Base-by-base conservation (phyloP, 53 echinoderm and acorn worm genomes). In the Astropecten irregularis region DNA sequence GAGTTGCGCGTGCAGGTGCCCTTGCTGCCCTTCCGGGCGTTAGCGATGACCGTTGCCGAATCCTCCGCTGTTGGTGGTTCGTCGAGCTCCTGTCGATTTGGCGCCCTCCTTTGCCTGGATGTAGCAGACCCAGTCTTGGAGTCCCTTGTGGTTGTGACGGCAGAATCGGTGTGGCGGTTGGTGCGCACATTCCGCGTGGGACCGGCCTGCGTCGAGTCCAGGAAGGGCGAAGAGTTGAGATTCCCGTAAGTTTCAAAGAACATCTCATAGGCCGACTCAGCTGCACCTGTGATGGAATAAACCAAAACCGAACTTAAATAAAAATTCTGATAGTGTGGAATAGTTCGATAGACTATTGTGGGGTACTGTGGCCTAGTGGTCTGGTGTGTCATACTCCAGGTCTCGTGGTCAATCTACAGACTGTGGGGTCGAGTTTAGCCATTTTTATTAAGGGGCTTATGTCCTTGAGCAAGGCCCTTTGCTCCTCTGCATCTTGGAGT, bases 201-300 rank as follows among this genome's bases (percentile, higher is more conserved):
- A 20, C 59, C 63, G 64, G 62, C 65, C 39, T 66, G 49, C 15
- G 67, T 83, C 6, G 84, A 60, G 84, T 84, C 74, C 22, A 53
- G 32, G 58, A 84, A 84, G 1, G 71, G 84, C 15, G 61, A 48
- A 31, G 59, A 31, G 62, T 84, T 59, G 33, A 66, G 40, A 42
- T 89, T 73, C 25, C 73, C 88, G 77, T 84, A 84, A 1, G 84
- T 89, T 48, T 89, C 73, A 37, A 66, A 53, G 84, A 89, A 84
- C 3, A 54, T 74, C 34, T 89, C 89, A 25, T 89, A 89, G 28
- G 77, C 67, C 26, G 62, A 63, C 22, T 84, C 89, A 19, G 23
- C 53, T 25, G 84, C 37, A 34, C 48, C 84, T n/a, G n/a, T n/a
- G n/a, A n/a, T n/a, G n/a, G n/a, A n/a, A n/a, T n/a, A n/a, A n/a